Percentiles rank a stretch among this genome's conserved stretches.
phyloP scores from a whole-genome alignment of 2,113 vertebrate genomes.

The Zootoca vivipara region DNA sequence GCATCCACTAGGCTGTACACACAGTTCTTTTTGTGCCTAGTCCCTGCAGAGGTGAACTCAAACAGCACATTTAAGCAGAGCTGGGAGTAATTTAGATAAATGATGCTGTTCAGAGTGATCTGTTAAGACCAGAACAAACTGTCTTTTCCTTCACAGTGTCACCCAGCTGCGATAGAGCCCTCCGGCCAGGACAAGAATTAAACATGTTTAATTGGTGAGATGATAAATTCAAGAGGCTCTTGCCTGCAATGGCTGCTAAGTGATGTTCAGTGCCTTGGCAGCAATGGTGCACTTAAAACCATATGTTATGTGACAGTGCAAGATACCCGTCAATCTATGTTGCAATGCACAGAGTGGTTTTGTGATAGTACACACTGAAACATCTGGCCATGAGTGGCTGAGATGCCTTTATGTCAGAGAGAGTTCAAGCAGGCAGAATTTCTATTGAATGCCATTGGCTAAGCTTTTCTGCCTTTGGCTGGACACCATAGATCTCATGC shows the following conservation, averaged over 20 bases:
- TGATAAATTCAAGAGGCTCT: background rate
- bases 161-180: background rate
- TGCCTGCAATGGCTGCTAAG: background rate
- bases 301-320: background rate
- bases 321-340: background rate
- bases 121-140: background rate
- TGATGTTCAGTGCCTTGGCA: background rate
- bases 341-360: background rate
- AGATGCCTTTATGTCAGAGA: background rate
- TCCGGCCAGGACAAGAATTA: background rate
- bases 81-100: background rate
- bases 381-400: background rate
- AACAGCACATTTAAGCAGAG: background rate
- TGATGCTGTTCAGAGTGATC: background rate
- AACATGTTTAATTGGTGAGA: slow-evolving; percentile 5
- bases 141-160: background rate
- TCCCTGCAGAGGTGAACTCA: background rate
- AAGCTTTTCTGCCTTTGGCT: background rate
- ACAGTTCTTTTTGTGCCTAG: background rate
- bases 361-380: background rate
- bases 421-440: background rate
- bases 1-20: background rate
- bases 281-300: background rate
- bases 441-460: background rate
- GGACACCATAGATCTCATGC: background rate